Percentiles rank a stretch among this genome's conserved stretches.
These are phyloP conservation scores for Vireo altiloquus DNA, from an alignment of 2,113 vertebrate species.

Conservation along the genomic window DNA sequence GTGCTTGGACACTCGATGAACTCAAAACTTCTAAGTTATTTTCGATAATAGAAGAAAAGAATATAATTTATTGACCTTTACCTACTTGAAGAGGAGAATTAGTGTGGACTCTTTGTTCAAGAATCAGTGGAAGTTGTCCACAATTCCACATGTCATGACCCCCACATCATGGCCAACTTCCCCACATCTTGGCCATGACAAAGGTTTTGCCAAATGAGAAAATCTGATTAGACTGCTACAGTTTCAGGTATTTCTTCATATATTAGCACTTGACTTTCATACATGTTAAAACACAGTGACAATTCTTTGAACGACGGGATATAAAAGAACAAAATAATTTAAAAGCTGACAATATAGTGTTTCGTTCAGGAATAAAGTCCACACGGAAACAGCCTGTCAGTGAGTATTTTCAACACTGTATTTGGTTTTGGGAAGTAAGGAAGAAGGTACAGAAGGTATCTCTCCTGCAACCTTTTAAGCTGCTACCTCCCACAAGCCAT, in stretches of 20 bases:
- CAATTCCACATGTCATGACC: background rate
- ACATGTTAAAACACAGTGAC: background rate
- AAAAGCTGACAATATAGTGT: background rate
- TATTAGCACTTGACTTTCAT: background rate
- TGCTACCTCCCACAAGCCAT: slow-evolving; percentile 14
- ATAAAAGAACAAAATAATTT: background rate
- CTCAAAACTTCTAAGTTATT: background rate
- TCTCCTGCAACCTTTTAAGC: slow-evolving; percentile 3
- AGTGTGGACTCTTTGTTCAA: background rate
- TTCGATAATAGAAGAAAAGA: background rate
- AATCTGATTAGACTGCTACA: background rate
- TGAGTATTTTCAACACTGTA: background rate
- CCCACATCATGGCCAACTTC: background rate
- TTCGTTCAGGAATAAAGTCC: background rate
- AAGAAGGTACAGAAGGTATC: background rate
- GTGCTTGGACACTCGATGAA: background rate
- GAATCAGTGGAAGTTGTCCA: background rate
- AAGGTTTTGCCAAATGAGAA: background rate
- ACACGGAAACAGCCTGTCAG: background rate
- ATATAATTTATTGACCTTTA: background rate
- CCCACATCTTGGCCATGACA: background rate
- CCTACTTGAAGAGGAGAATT: background rate
- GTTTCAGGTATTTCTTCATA: background rate
- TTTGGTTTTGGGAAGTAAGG: background rate
- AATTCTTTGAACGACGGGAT: background rate